These are phyloP conservation scores for Erinaceus europaeus DNA, from an alignment of 2,113 vertebrate species.

Conservation along the genomic window DNA sequence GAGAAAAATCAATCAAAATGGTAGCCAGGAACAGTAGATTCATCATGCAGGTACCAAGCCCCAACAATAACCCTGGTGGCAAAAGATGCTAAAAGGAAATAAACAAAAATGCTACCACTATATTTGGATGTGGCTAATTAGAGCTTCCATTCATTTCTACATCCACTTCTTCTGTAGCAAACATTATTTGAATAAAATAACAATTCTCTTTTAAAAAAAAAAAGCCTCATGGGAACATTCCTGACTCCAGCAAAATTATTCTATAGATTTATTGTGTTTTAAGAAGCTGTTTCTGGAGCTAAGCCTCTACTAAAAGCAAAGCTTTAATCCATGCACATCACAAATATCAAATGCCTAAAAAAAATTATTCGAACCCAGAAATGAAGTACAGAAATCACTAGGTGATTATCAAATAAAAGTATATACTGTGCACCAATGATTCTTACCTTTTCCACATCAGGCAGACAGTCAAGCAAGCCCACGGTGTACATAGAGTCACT, in stretches of 20 bases:
- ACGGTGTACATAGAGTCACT: slow-evolving; percentile 88
- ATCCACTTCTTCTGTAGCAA: too few species aligned
- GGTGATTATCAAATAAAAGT: not conserved
- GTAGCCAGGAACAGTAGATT: too few species aligned
- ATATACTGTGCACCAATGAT: accelerated
- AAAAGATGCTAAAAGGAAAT: slow-evolving; percentile 41
- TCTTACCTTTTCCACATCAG: slow-evolving; percentile 93
- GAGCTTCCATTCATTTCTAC: slow-evolving; percentile 13
- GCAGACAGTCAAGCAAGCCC: slow-evolving; percentile 90
- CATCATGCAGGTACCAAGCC: too few species aligned
- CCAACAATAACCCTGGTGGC: not conserved
- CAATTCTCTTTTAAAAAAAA: not conserved
- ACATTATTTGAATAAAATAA: slow-evolving; percentile 16
- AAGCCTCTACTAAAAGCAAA: not conserved
- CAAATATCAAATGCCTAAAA: not conserved
- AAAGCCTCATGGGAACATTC: too few species aligned
- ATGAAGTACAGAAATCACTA: not conserved
- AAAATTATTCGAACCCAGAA: not conserved
- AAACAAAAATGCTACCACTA: not conserved
- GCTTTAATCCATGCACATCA: not conserved
- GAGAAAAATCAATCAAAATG: too few species aligned
- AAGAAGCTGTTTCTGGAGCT: too few species aligned
- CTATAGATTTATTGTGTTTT: not conserved
- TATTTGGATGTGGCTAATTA: too few species aligned
- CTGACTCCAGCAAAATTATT: too few species aligned